These are phyloP conservation scores for Biston stratarius DNA, from an alignment of 2,888 invertebrate species.

Conservation along the genomic window DNA sequence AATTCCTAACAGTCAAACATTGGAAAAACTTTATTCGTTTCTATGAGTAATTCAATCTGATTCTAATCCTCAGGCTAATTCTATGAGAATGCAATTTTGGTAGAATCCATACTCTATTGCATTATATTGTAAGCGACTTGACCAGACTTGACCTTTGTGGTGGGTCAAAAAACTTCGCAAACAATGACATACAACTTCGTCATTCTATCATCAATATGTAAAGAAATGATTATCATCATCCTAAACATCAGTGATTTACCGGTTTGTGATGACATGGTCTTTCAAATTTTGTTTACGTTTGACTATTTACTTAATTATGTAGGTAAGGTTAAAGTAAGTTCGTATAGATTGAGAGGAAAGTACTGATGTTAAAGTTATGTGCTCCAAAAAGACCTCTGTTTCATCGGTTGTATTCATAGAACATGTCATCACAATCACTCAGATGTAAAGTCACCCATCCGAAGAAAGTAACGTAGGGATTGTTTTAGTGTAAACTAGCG, in stretches of 20 bases:
- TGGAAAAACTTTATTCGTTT: too few relatives aligned
- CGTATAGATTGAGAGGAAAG: neutral
- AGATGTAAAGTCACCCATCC: too few relatives aligned
- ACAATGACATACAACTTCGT: constrained; percentile 19
- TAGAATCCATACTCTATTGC: constrained; percentile 5
- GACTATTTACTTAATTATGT: neutral
- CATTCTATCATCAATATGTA: constrained; percentile 4
- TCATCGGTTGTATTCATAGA: too few relatives aligned
- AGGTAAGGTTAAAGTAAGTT: neutral
- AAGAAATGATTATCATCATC: constrained; percentile 20
- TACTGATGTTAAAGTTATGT: neutral
- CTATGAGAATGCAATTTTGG: neutral
- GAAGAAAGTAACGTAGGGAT: too few relatives aligned
- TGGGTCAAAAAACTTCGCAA: constrained; percentile 32
- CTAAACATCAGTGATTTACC: constrained; percentile 13
- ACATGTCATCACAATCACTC: too few relatives aligned
- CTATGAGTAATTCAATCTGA: neutral
- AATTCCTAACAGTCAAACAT: too few relatives aligned
- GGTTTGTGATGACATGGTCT: neutral
- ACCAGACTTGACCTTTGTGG: constrained; percentile 7
- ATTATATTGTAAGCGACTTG: neutral
- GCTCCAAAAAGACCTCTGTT: too few relatives aligned
- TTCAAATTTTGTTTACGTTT: neutral
- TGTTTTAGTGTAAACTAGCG: too few relatives aligned
- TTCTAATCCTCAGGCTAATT: neutral